phyloP scores from a whole-genome alignment of 2,113 vertebrate genomes.

The Heterotilapia buettikoferi region DNA sequence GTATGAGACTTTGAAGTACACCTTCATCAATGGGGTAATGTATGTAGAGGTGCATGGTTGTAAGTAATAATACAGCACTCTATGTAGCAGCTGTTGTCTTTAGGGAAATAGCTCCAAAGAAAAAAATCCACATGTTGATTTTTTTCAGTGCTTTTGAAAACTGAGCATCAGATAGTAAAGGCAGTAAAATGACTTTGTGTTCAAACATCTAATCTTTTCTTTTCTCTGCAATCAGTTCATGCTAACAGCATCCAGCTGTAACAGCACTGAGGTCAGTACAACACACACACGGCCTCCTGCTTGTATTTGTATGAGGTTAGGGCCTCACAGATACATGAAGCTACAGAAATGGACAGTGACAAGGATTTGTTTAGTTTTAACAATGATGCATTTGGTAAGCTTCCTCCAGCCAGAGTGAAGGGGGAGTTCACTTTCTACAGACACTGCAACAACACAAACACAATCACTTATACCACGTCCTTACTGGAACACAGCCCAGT shows the following conservation, averaged over 20 bases:
- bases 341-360: not conserved
- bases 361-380: not conserved
- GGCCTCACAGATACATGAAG: not conserved
- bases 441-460: slow-evolving; percentile 46
- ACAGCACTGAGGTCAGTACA: accelerated
- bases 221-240: not conserved
- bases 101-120: not conserved
- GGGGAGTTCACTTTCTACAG: not conserved
- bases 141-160: not conserved
- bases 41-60: not conserved
- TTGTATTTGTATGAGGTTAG: not conserved
- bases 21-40: not conserved
- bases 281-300: not conserved
- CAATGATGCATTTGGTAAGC: not conserved
- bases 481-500: slow-evolving; percentile 21
- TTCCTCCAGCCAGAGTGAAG: not conserved
- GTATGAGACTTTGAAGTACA: not conserved
- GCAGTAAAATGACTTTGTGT: not conserved
- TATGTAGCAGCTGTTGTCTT: not conserved
- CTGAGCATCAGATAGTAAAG: not conserved
- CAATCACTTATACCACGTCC: slow-evolving; percentile 3
- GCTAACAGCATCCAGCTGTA: not conserved
- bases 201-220: not conserved
- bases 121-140: not conserved
- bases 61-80: not conserved